Evolutionary conservation across 2,888 invertebrate species (phyloP), one percentile per base, ranked within the genome.

Genomic region (Geophilus truncorum): DNA sequence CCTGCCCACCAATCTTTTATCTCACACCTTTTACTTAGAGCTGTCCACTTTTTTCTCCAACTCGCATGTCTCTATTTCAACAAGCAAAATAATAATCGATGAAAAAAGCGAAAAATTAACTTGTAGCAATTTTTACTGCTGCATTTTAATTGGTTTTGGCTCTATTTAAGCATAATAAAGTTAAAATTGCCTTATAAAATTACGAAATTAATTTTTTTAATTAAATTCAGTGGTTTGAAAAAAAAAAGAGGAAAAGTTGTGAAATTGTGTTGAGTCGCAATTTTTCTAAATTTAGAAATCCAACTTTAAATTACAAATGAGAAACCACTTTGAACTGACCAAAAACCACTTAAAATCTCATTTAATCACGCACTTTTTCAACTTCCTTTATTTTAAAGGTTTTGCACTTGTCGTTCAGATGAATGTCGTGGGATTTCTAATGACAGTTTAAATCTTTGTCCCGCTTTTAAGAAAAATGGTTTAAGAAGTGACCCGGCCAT

Each of bases 211-310:
- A 32, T 32, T 32, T 32, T 32, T 32, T 6, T 9, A 32, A 6
- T 9, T 32, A 32, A 6, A 6, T 32, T 32, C 5, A 32, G 32
- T 9, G n/a, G n/a, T n/a, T n/a, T n/a, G n/a, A n/a, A n/a, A 15
- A 15, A 4, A 51, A 15, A 21, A 21, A n/a, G 0, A n/a, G n/a
- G n/a, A 5, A 12, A 45, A 45, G n/a, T 45, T 18, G 18, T 51
- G 1, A 51, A 51, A 21, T 40, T 28, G 12, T 25, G 70, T 70
- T 25, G 3, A 51, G 51, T 1, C 51, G 18, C 18, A 1, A 25
- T 70, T 70, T 62, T 70, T 28, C 70, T 70, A 70, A 70, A 70
- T 70, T 70, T 70, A 70, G 70, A 70, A 70, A 70, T 70, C 70
- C 4, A 70, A 70, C 70, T 70, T 70, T 70, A 28, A 70, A 70